phyloP scores from a whole-genome alignment of 2,888 invertebrate species.

The Rhagonycha lutea region DNA sequence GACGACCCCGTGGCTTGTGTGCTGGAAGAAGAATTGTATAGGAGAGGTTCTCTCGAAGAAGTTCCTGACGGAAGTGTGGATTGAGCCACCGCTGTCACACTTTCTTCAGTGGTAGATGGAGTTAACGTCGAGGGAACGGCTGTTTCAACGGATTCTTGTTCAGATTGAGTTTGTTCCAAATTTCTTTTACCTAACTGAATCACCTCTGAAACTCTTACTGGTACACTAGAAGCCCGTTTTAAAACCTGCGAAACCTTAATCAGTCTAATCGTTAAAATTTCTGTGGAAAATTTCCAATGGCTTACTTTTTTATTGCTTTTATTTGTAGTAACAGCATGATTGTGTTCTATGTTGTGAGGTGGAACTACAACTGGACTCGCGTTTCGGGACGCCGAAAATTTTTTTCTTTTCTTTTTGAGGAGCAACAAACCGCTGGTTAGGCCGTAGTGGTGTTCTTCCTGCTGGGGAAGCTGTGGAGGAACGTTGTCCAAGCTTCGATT shows the following conservation, averaged over 20 bases:
- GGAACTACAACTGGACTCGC: conserved; percentile 62
- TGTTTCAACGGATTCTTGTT: conserved; percentile 62
- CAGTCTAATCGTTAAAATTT: not conserved
- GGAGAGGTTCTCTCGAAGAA: conserved; percentile 66
- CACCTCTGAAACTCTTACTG: conserved; percentile 60
- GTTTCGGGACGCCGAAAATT: conserved; percentile 79
- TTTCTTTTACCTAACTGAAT: conserved; percentile 54
- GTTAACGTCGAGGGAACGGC: conserved; percentile 53
- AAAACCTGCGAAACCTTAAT: conserved; percentile 57
- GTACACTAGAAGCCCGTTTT: conserved; percentile 74
- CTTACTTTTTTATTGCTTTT: conserved; percentile 44
- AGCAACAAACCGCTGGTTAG: conserved; percentile 69
- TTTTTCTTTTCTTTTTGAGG: conserved; percentile 79
- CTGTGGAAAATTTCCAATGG: not conserved
- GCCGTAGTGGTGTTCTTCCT: conserved; percentile 49
- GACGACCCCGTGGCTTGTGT: conserved; percentile 53
- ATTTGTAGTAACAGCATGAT: conserved; percentile 46
- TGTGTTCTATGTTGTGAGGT: conserved; percentile 53
- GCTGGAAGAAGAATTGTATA: conserved; percentile 59
- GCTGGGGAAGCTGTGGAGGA: conserved; percentile 35
- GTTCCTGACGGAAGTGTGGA: conserved; percentile 40
- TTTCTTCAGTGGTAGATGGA: conserved; percentile 63
- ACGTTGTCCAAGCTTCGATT: conserved; percentile 65
- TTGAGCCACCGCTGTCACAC: conserved; percentile 50
- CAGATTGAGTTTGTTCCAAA: conserved; percentile 66